Evolutionary conservation across 1,140 invertebrate species (phyloP).

Genomic region (Hyles vespertilio): DNA sequence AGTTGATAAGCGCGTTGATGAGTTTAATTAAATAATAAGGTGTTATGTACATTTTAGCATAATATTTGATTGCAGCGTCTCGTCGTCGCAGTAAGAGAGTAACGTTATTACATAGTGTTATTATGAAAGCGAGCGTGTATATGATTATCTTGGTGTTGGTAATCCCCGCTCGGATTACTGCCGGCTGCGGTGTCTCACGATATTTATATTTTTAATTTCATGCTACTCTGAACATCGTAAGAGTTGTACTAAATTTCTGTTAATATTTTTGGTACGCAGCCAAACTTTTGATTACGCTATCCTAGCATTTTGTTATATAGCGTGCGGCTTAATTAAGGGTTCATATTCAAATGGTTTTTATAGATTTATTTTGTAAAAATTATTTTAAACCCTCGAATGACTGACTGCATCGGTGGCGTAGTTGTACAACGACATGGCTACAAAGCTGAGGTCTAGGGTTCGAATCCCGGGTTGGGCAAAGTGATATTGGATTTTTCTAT

Average conservation of each 20-base stretch:
- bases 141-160: slow-evolving; percentile 28
- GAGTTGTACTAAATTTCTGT: slow-evolving; percentile 30
- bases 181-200: slow-evolving; percentile 41
- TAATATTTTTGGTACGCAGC: slow-evolving; percentile 28
- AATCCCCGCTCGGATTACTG: slow-evolving; percentile 24
- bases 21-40: not conserved
- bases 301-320: too few species aligned
- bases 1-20: too few species aligned
- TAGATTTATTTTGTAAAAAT: too few species aligned
- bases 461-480: too few species aligned
- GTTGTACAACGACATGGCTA: too few species aligned
- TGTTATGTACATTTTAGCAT: not conserved
- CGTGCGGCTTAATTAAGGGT: too few species aligned
- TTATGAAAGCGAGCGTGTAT: slow-evolving; percentile 17
- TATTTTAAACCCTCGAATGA: too few species aligned
- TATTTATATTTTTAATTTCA: slow-evolving; percentile 55
- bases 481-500: too few species aligned
- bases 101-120: slow-evolving; percentile 13
- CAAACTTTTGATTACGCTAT: slow-evolving; percentile 20
- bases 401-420: too few species aligned
- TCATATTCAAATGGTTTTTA: too few species aligned
- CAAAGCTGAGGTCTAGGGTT: too few species aligned
- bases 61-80: not conserved
- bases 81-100: not conserved
- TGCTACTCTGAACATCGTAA: slow-evolving; percentile 26